A percentile compares a stretch with the other conserved stretches of the same genome.
phyloP scores from a whole-genome alignment of 2,113 vertebrate species.

The Chaenocephalus aceratus region DNA sequence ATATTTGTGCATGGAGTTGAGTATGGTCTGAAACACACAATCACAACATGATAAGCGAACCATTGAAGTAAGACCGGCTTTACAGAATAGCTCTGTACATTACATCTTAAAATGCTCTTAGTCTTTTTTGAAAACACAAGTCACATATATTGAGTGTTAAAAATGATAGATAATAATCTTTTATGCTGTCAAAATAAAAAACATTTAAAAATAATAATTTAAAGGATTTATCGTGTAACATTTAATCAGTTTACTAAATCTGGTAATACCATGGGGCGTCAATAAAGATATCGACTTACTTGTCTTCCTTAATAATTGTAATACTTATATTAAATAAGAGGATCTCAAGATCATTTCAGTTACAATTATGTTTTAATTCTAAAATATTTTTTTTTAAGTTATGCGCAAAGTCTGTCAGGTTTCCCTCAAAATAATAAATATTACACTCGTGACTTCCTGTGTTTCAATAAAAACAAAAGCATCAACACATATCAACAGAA shows the following conservation, averaged over 20 bases:
- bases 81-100: neutral
- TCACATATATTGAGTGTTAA: neutral
- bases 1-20: slow-evolving; percentile 99
- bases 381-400: neutral
- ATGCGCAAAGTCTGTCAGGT: neutral
- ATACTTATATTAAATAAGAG: neutral
- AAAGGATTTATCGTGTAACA: neutral
- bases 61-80: neutral
- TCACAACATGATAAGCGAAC: slow-evolving; percentile 11
- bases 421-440: neutral
- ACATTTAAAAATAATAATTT: neutral
- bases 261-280: neutral
- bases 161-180: too few species aligned
- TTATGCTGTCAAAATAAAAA: neutral
- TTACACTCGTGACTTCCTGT: neutral
- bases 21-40: slow-evolving; percentile 89
- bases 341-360: neutral
- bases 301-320: slow-evolving; percentile 1
- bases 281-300: neutral
- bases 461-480: neutral
- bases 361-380: neutral
- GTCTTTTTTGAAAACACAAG: neutral
- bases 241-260: neutral
- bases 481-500: slow-evolving; percentile 11
- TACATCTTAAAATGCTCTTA: neutral